A percentile compares a stretch with the other conserved stretches of the same genome.
These are phyloP conservation scores for Amblyornis subalaris DNA, from an alignment of 2,113 vertebrate species.

Conservation along the genomic window DNA sequence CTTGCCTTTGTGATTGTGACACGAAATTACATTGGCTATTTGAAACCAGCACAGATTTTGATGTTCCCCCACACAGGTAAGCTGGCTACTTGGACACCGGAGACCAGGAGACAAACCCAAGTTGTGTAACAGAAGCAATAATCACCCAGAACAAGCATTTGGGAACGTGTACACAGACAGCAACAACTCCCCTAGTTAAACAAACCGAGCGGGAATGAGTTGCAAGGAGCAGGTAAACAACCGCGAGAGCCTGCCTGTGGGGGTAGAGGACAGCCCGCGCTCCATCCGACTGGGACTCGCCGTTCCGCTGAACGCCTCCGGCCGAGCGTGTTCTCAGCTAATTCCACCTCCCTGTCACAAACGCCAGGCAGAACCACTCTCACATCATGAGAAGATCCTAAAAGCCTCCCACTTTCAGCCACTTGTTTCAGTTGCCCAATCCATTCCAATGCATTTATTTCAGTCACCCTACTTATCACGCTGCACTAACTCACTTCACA, in stretches of 20 bases:
- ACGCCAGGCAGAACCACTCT: not conserved
- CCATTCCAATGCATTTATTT: not conserved
- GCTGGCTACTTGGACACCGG: not conserved
- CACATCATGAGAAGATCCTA: not conserved
- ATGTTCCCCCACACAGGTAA: not conserved
- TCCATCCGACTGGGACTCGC: accelerated
- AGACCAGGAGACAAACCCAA: not conserved
- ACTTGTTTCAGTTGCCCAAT: not conserved
- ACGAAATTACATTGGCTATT: accelerated
- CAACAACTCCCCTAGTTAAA: not conserved
- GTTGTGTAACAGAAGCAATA: accelerated
- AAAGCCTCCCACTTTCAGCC: not conserved
- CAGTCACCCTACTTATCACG: not conserved
- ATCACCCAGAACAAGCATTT: not conserved
- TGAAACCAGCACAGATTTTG: not conserved
- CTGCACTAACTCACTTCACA: not conserved
- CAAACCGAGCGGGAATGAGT: accelerated
- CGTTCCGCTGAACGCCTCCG: not conserved
- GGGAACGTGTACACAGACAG: not conserved
- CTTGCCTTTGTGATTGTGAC: not conserved
- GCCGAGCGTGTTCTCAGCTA: accelerated
- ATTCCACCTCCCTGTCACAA: not conserved
- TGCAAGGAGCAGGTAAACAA: not conserved
- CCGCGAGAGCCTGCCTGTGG: accelerated
- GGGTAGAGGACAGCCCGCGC: accelerated